Evolutionary conservation across 2,797 vertebrate species (phyloP), one percentile per base, ranked within the genome.

Genomic region (Cottoperca gobio): DNA sequence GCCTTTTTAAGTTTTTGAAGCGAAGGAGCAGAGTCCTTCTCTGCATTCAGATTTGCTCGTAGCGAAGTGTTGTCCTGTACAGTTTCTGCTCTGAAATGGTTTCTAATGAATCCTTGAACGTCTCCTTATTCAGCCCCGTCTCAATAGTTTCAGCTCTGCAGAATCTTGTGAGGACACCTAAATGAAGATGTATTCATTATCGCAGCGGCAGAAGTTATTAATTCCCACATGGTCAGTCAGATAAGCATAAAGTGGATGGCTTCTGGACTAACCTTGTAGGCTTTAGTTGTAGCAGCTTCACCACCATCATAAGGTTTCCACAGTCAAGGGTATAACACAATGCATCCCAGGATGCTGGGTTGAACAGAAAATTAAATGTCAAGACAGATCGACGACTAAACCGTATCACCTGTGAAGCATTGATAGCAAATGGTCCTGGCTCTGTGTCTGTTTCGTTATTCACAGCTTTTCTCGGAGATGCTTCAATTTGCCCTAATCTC

Each of bases 321-420:
- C 24, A 64, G 69, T 74, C 6, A 65, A 64, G 78, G 45, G 9
- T 76, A 37, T 70, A 78, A 70, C 68, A 64, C 42, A 24, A 13
- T 57, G n/a, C 33, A 54, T 60, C 23, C 21, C 8, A 14, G 40
- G 12, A 64, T 65, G 39, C 58, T 67, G 42, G 50, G 19, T 42
- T 72, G 52, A 85, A 85, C 70, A 46, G 65, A 40, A 76, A 88
- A 79, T 77, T 28, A 73, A 76, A 82, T 71, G 84, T 83, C 76
- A 71, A 31, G 59, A 67, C 43, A 26, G 63, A 75, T 78, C 65
- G 17, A 39, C 54, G 16, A 7, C 59, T 46, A 26, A 84, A 73
- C 67, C 63, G 57, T 60, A 60, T 82, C 79, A 83, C 86, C 82
- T 82, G 58, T 83, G 40, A 81, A 83, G 69, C 58, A 65, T 65